These are phyloP conservation scores for Hirtodrosophila confusa DNA, from an alignment of 2,888 invertebrate species.

Conservation along the genomic window DNA sequence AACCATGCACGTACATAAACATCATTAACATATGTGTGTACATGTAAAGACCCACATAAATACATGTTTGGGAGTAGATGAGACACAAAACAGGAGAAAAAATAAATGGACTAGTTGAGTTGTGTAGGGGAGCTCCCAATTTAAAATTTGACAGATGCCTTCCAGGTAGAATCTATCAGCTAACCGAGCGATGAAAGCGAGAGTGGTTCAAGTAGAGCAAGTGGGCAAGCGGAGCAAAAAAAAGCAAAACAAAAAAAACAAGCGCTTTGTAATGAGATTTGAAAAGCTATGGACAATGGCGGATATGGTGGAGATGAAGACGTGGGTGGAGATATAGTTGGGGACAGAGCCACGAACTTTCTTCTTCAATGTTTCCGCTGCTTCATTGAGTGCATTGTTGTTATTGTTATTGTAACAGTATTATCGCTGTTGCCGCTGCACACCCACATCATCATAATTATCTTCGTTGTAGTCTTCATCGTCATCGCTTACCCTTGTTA, in stretches of 20 bases:
- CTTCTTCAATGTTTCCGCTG: slow-evolving; percentile 64
- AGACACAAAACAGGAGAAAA: slow-evolving; percentile 14
- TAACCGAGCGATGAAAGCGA: slow-evolving; percentile 63
- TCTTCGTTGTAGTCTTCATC: slow-evolving; percentile 40
- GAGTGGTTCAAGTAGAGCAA: slow-evolving; percentile 46
- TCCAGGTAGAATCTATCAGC: slow-evolving; percentile 65
- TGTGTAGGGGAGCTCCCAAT: slow-evolving; percentile 13
- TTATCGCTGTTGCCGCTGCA: slow-evolving; percentile 24
- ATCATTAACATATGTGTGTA: slow-evolving; percentile 34
- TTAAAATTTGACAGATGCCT: slow-evolving; percentile 28
- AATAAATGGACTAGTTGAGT: slow-evolving; percentile 26
- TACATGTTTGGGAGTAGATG: slow-evolving; percentile 13
- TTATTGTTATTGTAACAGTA: slow-evolving; percentile 30
- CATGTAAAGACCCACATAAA: slow-evolving; percentile 10
- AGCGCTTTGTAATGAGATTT: slow-evolving; percentile 47
- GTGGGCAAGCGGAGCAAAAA: slow-evolving; percentile 7
- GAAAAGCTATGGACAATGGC: slow-evolving; percentile 50
- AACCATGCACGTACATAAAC: slow-evolving; percentile 48
- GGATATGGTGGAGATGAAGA: slow-evolving; percentile 25
- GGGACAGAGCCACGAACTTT: slow-evolving; percentile 60
- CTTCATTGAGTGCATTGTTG: slow-evolving; percentile 64
- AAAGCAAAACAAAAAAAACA: slow-evolving; percentile 15
- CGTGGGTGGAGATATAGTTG: slow-evolving; percentile 37
- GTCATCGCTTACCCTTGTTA: slow-evolving; percentile 60
- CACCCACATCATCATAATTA: slow-evolving; percentile 56